Evolutionary conservation across 2,113 vertebrate species (phyloP).

Genomic region (Oxygymnocypris stewartii): DNA sequence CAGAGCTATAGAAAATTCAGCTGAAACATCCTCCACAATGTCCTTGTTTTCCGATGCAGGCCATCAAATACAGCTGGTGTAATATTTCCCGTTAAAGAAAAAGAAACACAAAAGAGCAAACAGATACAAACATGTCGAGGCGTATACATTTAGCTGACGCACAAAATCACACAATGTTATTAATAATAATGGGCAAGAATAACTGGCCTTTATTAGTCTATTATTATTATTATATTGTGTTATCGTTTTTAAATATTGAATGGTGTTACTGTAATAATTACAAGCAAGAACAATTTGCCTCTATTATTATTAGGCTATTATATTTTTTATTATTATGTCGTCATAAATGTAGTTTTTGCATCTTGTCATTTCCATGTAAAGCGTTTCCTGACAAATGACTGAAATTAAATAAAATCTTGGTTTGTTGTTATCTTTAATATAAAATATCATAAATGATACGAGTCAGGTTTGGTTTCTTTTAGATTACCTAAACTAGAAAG

Average conservation of each 20-base stretch:
- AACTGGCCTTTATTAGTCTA: constrained; percentile 49
- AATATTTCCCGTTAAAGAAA: constrained; percentile 38
- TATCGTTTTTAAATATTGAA: not conserved
- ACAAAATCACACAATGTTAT: constrained; percentile 29
- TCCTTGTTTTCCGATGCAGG: constrained; percentile 39
- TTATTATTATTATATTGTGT: constrained; percentile 44
- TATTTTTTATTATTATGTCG: constrained; percentile 41
- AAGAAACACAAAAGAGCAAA: constrained; percentile 50
- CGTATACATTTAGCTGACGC: constrained; percentile 45
- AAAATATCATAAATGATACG: not conserved
- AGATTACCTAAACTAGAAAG: not conserved
- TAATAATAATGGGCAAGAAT: constrained; percentile 30
- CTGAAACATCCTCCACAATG: constrained; percentile 36
- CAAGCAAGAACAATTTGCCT: constrained; percentile 34
- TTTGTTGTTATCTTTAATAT: constrained; percentile 4
- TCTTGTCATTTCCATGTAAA: not conserved
- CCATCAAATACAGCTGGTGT: constrained; percentile 44
- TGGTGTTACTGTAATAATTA: constrained; percentile 7
- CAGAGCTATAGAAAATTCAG: constrained; percentile 43
- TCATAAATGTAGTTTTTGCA: not conserved
- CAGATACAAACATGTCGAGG: constrained; percentile 51
- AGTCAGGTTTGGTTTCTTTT: not conserved
- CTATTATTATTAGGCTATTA: constrained; percentile 46
- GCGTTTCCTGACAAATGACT: not conserved
- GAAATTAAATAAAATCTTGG: not conserved